Conservation (phyloP, 2,797 vertebrate genomes). For the Lemur catta region DNA sequence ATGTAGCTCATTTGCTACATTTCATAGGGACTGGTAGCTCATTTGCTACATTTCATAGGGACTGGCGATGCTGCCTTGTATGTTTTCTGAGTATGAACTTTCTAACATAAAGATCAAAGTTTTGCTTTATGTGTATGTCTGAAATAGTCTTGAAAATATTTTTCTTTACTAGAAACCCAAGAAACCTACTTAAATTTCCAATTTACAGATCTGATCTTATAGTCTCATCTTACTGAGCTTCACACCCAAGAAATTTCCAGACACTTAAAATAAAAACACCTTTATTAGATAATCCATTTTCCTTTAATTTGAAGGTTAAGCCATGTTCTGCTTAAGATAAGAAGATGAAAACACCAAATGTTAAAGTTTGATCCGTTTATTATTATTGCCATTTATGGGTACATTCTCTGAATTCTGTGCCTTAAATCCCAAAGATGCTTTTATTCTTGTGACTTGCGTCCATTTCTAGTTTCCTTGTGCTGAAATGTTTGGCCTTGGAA, state of each 20-base stretch:
- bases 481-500: neutral
- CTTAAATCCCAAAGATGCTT: neutral
- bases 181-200: neutral
- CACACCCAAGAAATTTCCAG: neutral
- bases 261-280: neutral
- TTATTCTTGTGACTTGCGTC: rapidly evolving
- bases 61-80: neutral
- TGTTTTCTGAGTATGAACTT: neutral
- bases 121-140: neutral
- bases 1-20: neutral
- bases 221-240: neutral
- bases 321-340: neutral
- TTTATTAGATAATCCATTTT: constrained; percentile 13
- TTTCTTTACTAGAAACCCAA: constrained; percentile 7
- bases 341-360: constrained; percentile 3
- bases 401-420: neutral
- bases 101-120: neutral
- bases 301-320: constrained; percentile 28
- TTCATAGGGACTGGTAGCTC: neutral
- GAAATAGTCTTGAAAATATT: neutral
- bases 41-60: neutral
- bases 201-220: neutral
- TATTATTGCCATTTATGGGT: neutral
- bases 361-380: constrained; percentile 49
- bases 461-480: neutral